Evolutionary conservation across 2,888 invertebrate genomes (phyloP), one percentile per base, ranked within the genome.

Genomic region (Ceratothoa steindachneri): DNA sequence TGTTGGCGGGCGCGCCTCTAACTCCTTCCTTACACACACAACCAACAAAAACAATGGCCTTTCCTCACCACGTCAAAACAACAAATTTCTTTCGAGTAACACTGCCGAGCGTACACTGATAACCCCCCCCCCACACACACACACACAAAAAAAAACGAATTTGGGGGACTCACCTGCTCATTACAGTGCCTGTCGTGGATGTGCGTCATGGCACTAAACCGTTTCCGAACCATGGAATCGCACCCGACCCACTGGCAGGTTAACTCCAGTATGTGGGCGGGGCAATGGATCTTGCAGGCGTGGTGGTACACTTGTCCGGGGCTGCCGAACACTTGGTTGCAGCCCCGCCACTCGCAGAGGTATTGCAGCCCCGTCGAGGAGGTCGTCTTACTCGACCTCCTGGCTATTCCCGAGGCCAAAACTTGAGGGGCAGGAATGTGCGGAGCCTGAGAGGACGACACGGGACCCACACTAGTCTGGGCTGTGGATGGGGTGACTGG

Each of bases 151-250:
- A n/a, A n/a, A n/a, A n/a, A n/a, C n/a, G n/a, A n/a, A n/a, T n/a
- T n/a, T n/a, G n/a, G n/a, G n/a, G n/a, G n/a, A n/a, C 84, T 85
- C 83, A 92, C 93, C 82, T 91, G 90, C 30, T 90, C 88, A 81
- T 92, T 92, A 84, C 97, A 93, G 84, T 98, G 98, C 80, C 95
- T 91, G 86, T 98, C 98, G 82, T 93, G 91, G 77, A 98, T 88
- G 86, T 99, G 99, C 75, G 98, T 97, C 89, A 97, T 93, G 51
- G 98, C 87, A 0, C 98, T 98, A 87, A 97, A 97, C 71, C 94
- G 89, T 83, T 92, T 91, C 73, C 97, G 86, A 72, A 93, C 91
- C 84, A 97, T 89, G 60, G 91, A 89, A 86, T 97, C 97, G 85
- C 95, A 95, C 51, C 90, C 88, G 30, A 92, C 90, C 97, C 97